These are phyloP conservation scores for Unio pictorum DNA, from an alignment of 2,888 invertebrate genomes.

Conservation along the genomic window DNA sequence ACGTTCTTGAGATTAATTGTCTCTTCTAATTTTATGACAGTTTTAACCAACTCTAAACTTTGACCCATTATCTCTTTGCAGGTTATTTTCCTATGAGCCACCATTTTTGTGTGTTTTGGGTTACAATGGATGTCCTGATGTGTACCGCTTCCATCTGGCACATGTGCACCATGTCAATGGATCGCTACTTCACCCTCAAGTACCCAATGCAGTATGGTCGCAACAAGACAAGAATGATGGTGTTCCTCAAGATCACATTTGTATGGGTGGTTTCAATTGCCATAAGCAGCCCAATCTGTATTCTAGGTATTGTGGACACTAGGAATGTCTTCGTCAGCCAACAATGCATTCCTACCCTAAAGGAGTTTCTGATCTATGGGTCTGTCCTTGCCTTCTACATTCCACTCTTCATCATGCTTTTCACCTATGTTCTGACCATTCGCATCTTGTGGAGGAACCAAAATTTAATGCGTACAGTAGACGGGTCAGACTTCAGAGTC, in stretches of 20 bases:
- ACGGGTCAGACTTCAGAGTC: constrained; percentile 43
- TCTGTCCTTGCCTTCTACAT: constrained; percentile 97
- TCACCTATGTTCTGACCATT: constrained; percentile 93
- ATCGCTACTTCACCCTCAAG: constrained; percentile 87
- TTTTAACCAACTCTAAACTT: neutral
- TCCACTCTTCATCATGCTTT: constrained; percentile 92
- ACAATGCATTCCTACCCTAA: constrained; percentile 58
- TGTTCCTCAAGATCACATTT: constrained; percentile 86
- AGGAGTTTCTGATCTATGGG: constrained; percentile 80
- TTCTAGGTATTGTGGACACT: constrained; percentile 62
- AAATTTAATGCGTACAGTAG: constrained; percentile 52
- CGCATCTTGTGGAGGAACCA: constrained; percentile 86
- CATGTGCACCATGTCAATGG: constrained; percentile 76
- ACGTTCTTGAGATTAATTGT: neutral
- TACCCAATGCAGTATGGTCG: constrained; percentile 85
- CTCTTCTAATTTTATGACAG: neutral
- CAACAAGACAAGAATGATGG: constrained; percentile 68
- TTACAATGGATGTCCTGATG: constrained; percentile 77
- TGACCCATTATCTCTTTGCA: constrained; percentile 69
- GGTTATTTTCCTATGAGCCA: constrained; percentile 86
- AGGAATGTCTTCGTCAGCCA: constrained; percentile 56
- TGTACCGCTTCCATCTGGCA: constrained; percentile 76
- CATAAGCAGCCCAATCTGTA: constrained; percentile 71
- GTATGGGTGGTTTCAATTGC: constrained; percentile 90
- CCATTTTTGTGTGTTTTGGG: constrained; percentile 82